Conservation (phyloP, 2,113 vertebrate genomes). For the Leiothrix lutea region DNA sequence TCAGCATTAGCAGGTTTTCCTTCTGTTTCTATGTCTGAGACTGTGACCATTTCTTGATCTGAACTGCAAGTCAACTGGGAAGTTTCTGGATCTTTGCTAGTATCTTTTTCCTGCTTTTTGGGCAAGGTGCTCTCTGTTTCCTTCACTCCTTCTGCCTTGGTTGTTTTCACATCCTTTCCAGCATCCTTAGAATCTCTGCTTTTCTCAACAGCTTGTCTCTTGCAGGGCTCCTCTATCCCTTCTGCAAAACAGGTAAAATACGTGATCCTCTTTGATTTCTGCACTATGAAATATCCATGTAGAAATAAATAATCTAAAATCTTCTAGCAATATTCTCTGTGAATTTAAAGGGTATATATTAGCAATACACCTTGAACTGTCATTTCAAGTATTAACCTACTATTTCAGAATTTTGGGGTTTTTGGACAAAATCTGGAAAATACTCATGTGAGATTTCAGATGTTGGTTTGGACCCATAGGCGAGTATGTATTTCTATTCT, state of each 20-base stretch:
- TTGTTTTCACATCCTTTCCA: conserved; percentile 52
- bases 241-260: conserved; percentile 70
- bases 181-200: conserved; percentile 55
- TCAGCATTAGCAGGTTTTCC: conserved; percentile 53
- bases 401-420: not conserved
- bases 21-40: not conserved
- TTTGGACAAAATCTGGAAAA: not conserved
- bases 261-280: not conserved
- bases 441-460: not conserved
- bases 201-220: conserved; percentile 70
- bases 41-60: conserved; percentile 1
- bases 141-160: conserved; percentile 34
- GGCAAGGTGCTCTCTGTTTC: conserved; percentile 15
- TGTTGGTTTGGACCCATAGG: not conserved
- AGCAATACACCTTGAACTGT: not conserved
- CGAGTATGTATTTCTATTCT: not conserved
- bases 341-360: not conserved
- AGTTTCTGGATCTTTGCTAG: not conserved
- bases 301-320: not conserved
- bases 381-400: not conserved
- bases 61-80: not conserved
- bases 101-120: conserved; percentile 52
- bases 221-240: conserved; percentile 74
- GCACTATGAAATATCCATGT: not conserved
- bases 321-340: not conserved